Base-by-base conservation (phyloP, 2,113 vertebrate species). In the Zosterops pallidus region DNA sequence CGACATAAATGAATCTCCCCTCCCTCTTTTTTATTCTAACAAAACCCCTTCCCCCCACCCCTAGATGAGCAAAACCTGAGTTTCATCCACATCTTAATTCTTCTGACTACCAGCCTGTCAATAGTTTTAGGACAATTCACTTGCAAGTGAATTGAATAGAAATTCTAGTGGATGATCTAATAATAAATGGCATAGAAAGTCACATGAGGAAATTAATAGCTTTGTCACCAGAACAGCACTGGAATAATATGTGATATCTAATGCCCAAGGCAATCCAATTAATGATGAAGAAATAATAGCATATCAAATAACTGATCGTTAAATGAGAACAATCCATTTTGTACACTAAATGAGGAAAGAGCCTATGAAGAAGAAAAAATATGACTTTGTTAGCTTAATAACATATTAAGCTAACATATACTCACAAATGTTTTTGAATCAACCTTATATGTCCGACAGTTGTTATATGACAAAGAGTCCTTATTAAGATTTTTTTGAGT, bases 191-290 rank as follows among this genome's bases (percentile, higher is more conserved):
- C 12, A 60, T 12, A 72, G 59, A 80, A 95, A 83, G 59, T 75
- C 53, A 47, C 18, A 56, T 17, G 33, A 76, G 26, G 31, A 92
- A 92, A 95, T 94, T 41, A 92, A 90, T 84, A 87, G 29, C 7
- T 86, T 72, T 91, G 46, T 81, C n/a, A 86, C 53, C 28, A 53
- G 55, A 72, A 56, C 20, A 83, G 17, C 35, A 41, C n/a, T 69
- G 57, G 67, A 92, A 62, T 44, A 90, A 72, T 67, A 65, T 33
- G n/a, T 22, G 23, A 31, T 77, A 65, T 69, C 14, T 65, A 70
- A 74, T 31, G 46, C 86, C 76, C 84, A 65, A 13, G 74, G 91
- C 68, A 65, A 80, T 89, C 42, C 46, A 92, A 62, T 86, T 49
- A 92, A 65, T 37, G 37, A 77, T 49, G 55, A 94, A 72, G 55